phyloP scores from a whole-genome alignment of 2,888 invertebrate genomes.

The Dusona sp. region DNA sequence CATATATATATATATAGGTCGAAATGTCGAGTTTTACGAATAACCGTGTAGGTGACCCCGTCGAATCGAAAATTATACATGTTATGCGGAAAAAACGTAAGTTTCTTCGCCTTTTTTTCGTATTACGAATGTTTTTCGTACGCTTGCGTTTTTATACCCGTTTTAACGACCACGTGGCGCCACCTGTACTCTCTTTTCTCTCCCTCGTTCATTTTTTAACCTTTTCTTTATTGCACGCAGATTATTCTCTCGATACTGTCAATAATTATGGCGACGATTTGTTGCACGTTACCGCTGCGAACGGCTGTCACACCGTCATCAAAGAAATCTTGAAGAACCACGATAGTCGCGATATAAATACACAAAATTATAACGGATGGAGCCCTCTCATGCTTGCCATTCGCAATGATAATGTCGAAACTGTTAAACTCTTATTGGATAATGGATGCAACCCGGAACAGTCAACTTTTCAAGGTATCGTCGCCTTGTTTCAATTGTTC shows the following conservation, averaged over 20 bases:
- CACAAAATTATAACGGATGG: constrained; percentile 82
- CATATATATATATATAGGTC: constrained; percentile 7
- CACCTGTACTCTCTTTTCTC: not conserved
- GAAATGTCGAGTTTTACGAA: constrained; percentile 57
- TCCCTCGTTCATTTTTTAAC: not conserved
- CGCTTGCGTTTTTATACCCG: not conserved
- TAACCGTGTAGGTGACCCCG: constrained; percentile 9
- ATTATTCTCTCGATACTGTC: constrained; percentile 77
- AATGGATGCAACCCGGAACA: constrained; percentile 75
- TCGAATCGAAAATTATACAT: constrained; percentile 60
- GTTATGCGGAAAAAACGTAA: constrained; percentile 66
- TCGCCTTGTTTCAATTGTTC: not conserved
- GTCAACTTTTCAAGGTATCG: constrained; percentile 78
- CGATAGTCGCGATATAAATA: constrained; percentile 70
- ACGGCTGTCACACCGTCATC: constrained; percentile 72
- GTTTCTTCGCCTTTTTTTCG: not conserved
- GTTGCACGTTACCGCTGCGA: constrained; percentile 79
- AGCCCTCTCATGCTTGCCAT: constrained; percentile 82
- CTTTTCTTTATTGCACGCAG: constrained; percentile 68
- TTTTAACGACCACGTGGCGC: constrained; percentile 15
- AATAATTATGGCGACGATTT: constrained; percentile 81
- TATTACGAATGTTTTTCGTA: not conserved
- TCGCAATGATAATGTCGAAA: constrained; percentile 77
- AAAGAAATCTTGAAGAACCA: constrained; percentile 66
- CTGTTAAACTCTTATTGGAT: constrained; percentile 77